phyloP scores from a whole-genome alignment of 2,888 invertebrate genomes.

The Bombylius major region DNA sequence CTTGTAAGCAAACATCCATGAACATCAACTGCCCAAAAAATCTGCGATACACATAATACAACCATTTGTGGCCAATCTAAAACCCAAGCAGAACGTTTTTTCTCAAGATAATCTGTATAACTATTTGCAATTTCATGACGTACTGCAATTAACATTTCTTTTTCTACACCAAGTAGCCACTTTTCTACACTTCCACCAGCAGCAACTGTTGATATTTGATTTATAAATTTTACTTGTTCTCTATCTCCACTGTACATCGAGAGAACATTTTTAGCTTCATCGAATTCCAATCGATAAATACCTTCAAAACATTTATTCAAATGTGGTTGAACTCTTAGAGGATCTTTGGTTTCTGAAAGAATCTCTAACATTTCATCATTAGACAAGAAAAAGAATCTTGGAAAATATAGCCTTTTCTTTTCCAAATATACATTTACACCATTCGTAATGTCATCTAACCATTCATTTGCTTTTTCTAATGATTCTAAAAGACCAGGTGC shows the following conservation, averaged over 20 bases:
- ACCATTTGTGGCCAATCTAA: conserved; percentile 51
- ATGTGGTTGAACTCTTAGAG: conserved; percentile 46
- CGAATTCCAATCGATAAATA: conserved; percentile 42
- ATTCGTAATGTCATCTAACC: conserved; percentile 48
- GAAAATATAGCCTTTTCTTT: conserved; percentile 51
- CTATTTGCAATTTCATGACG: conserved; percentile 36
- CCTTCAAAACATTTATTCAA: conserved; percentile 59
- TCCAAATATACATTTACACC: conserved; percentile 54
- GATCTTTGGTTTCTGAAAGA: conserved; percentile 53
- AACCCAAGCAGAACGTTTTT: conserved; percentile 42
- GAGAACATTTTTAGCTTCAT: conserved; percentile 41
- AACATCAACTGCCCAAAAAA: conserved; percentile 54
- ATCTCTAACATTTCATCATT: conserved; percentile 62
- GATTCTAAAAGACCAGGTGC: conserved; percentile 55
- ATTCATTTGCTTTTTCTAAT: conserved; percentile 43
- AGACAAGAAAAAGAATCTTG: conserved; percentile 63
- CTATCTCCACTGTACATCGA: conserved; percentile 48
- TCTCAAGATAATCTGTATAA: conserved; percentile 30
- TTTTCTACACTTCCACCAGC: conserved; percentile 49
- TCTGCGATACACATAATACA: conserved; percentile 45
- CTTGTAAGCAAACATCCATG: conserved; percentile 40
- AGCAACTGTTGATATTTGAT: conserved; percentile 40
- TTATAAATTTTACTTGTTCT: conserved; percentile 44
- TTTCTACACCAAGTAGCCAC: conserved; percentile 52
- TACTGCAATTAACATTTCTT: conserved; percentile 46